Conservation (phyloP, 2,888 invertebrate species). For the Gymnoscelis rufifasciata region DNA sequence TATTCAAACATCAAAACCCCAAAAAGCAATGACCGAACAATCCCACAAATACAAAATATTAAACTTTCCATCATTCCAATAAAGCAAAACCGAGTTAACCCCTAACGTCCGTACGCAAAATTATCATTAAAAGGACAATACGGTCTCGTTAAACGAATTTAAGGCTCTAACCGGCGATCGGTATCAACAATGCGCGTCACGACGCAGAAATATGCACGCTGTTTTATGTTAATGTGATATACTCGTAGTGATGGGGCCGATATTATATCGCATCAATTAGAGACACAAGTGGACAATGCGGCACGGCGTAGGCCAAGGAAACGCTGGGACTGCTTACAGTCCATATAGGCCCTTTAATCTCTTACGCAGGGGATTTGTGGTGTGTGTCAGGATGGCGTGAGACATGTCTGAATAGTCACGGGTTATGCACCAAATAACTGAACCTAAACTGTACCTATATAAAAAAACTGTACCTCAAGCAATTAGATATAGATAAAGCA, state of each 20-base stretch:
- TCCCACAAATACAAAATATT: not conserved
- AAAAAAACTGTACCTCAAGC: too few relatives aligned
- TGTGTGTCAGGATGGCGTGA: too few relatives aligned
- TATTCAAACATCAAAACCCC: not conserved
- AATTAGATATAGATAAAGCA: too few relatives aligned
- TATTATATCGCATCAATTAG: constrained; percentile 5
- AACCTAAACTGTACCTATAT: too few relatives aligned
- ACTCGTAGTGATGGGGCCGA: not conserved
- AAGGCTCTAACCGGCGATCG: constrained; percentile 76
- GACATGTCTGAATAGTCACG: too few relatives aligned
- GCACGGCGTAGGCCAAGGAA: too few relatives aligned
- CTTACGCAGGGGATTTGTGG: too few relatives aligned
- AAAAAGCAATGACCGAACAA: not conserved
- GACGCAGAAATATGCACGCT: constrained; percentile 76
- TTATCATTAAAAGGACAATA: constrained; percentile 27
- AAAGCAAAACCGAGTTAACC: constrained; percentile 1
- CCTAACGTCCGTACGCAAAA: constrained; percentile 51
- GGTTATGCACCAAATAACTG: too few relatives aligned
- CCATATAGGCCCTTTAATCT: too few relatives aligned
- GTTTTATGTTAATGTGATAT: constrained; percentile 70
- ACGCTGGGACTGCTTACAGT: too few relatives aligned
- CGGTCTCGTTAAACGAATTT: constrained; percentile 73
- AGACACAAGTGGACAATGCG: not conserved
- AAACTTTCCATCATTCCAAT: constrained; percentile 3
- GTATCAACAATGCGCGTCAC: constrained; percentile 77